These are phyloP conservation scores for Philopotamus ludificatus DNA, from an alignment of 1,140 invertebrate species.

Conservation along the genomic window DNA sequence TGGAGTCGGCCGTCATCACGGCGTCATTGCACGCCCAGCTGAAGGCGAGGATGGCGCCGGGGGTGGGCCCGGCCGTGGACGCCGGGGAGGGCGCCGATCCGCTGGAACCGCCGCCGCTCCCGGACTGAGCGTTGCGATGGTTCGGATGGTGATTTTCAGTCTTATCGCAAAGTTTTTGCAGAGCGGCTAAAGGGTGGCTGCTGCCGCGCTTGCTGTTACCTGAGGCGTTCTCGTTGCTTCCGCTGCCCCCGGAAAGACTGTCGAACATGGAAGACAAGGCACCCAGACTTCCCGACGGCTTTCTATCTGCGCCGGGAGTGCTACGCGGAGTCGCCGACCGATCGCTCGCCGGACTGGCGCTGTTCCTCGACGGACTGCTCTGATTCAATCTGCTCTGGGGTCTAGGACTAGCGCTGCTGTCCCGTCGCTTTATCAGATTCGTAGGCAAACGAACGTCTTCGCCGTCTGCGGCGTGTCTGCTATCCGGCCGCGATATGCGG, in stretches of 20 bases:
- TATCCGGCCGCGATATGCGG: slow-evolving; percentile 54
- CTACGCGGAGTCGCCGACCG: slow-evolving; percentile 68
- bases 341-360: slow-evolving; percentile 71
- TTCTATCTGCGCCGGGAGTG: slow-evolving; percentile 66
- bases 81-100: slow-evolving; percentile 49
- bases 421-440: slow-evolving; percentile 35
- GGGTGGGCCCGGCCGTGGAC: slow-evolving; percentile 59
- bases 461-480: slow-evolving; percentile 54
- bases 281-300: slow-evolving; percentile 71
- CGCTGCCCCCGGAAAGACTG: slow-evolving; percentile 65
- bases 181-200: slow-evolving; percentile 84
- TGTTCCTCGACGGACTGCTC: slow-evolving; percentile 62
- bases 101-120: slow-evolving; percentile 43
- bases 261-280: slow-evolving; percentile 89
- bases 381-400: slow-evolving; percentile 60
- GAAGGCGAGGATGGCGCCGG: slow-evolving; percentile 83
- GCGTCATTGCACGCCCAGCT: slow-evolving; percentile 93
- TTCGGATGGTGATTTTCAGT: slow-evolving; percentile 71
- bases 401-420: slow-evolving; percentile 51
- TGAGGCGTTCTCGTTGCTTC: slow-evolving; percentile 47
- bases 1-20: slow-evolving; percentile 78
- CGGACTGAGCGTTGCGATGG: slow-evolving; percentile 47
- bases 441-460: slow-evolving; percentile 39
- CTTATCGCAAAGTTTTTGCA: slow-evolving; percentile 94
- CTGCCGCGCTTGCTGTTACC: slow-evolving; percentile 64